Evolutionary conservation across 92 coral and sea anemone genomes (phyloP).

Genomic region (Nematostella vectensis): DNA sequence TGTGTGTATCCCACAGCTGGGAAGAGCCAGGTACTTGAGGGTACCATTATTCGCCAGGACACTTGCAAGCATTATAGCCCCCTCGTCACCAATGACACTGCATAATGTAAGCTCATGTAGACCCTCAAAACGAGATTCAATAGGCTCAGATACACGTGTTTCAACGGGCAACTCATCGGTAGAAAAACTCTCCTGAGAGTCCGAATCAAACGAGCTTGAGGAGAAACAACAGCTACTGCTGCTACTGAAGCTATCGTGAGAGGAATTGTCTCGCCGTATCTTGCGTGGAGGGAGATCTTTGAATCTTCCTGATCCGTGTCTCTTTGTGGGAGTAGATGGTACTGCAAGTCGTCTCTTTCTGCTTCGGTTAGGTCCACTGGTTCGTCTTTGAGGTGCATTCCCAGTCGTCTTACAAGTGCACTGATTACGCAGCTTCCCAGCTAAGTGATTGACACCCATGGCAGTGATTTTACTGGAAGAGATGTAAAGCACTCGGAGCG

Average conservation of each 20-base stretch:
- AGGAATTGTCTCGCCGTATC: slow-evolving; percentile 10
- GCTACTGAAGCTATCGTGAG: slow-evolving; percentile 22
- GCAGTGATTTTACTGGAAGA: slow-evolving; percentile 38
- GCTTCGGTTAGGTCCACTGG: neutral
- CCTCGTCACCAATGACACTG: slow-evolving; percentile 19
- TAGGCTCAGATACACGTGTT: neutral
- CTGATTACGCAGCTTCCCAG: slow-evolving; percentile 18
- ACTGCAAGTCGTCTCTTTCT: slow-evolving; percentile 1
- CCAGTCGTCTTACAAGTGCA: slow-evolving; percentile 21
- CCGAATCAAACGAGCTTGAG: slow-evolving; percentile 28
- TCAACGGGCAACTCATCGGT: slow-evolving; percentile 9
- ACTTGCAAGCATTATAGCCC: slow-evolving; percentile 24
- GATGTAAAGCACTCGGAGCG: slow-evolving; percentile 25
- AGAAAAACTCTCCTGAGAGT: slow-evolving; percentile 33
- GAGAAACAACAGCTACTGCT: slow-evolving; percentile 25
- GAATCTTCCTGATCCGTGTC: slow-evolving; percentile 11
- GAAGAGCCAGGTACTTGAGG: slow-evolving; percentile 26
- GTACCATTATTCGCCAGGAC: slow-evolving; percentile 40
- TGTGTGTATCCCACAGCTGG: slow-evolving; percentile 39
- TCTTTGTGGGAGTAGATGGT: slow-evolving; percentile 8
- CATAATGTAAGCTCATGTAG: slow-evolving; percentile 32
- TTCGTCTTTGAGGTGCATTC: neutral
- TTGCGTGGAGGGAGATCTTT: slow-evolving; percentile 6
- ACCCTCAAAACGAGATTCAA: slow-evolving; percentile 32
- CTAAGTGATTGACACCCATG: slow-evolving; percentile 25